A percentile compares a stretch with the other conserved stretches of the same genome.
Conservation (phyloP, 2,797 vertebrate species). For the Bucorvus abyssinicus region DNA sequence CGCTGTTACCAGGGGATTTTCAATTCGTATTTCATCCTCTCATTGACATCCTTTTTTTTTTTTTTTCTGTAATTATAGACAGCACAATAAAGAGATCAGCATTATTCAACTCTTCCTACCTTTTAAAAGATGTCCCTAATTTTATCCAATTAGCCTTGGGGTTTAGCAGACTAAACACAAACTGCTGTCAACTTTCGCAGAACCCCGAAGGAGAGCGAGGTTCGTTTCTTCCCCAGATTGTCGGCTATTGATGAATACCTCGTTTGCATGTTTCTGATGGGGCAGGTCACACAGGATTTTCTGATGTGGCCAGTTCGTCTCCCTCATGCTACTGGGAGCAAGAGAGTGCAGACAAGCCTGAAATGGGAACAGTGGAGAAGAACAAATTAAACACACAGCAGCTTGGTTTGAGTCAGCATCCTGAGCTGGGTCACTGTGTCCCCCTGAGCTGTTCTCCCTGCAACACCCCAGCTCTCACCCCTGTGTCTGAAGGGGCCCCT, state of each 20-base stretch:
- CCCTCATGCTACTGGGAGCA: neutral
- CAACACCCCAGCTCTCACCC: neutral
- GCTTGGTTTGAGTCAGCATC: neutral
- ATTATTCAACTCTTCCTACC: neutral
- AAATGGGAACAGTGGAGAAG: neutral
- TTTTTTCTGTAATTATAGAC: neutral
- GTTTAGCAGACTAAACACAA: neutral
- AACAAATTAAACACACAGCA: neutral
- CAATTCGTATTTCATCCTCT: neutral
- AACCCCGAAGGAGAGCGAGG: neutral
- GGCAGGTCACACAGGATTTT: neutral
- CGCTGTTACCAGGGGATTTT: neutral
- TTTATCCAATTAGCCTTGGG: neutral
- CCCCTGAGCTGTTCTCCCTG: rapidly evolving
- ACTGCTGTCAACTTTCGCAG: neutral
- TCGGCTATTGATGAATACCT: neutral
- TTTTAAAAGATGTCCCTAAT: neutral
- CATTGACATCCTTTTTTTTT: neutral
- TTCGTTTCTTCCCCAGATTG: neutral
- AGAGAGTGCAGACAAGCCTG: neutral
- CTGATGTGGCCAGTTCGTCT: neutral
- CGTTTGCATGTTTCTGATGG: neutral
- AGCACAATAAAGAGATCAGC: neutral
- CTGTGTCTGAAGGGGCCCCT: rapidly evolving
- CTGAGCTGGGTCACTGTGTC: neutral